A percentile compares a stretch with the other conserved stretches of the same genome.
phyloP scores from a whole-genome alignment of 2,113 vertebrate species.

The Lathamus discolor region DNA sequence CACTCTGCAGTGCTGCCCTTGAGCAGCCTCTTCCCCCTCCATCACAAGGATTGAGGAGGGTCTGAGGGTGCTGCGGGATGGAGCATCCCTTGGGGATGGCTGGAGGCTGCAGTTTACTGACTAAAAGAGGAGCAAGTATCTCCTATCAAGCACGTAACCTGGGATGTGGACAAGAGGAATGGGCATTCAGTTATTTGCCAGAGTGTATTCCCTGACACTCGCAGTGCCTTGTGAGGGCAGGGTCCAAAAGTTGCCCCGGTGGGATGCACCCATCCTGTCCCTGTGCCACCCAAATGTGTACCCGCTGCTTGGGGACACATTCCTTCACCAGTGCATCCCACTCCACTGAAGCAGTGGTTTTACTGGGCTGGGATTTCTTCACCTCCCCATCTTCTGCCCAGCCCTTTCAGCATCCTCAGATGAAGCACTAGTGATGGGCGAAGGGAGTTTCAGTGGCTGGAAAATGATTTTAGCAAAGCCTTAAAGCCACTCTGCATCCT shows the following conservation, averaged over 20 bases:
- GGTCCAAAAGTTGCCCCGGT: fast-evolving
- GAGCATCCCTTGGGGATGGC: fast-evolving
- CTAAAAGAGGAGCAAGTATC: not conserved
- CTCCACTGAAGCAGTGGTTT: not conserved
- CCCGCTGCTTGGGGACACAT: fast-evolving
- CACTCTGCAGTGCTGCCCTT: not conserved
- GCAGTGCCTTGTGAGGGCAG: not conserved
- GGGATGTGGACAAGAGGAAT: not conserved
- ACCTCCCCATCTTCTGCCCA: not conserved
- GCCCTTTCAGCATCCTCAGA: fast-evolving
- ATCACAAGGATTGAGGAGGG: not conserved
- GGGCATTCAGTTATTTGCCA: not conserved
- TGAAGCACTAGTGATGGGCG: not conserved
- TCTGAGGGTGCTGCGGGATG: not conserved
- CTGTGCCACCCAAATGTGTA: fast-evolving
- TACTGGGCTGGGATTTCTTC: not conserved
- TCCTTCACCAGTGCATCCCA: not conserved
- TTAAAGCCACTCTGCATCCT: not conserved
- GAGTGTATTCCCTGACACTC: fast-evolving
- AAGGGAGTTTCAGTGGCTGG: not conserved
- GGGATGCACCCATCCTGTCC: not conserved
- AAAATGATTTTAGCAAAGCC: not conserved
- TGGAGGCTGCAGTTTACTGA: not conserved
- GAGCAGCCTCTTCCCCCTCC: fast-evolving
- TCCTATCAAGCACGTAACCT: fast-evolving